Evolutionary conservation across 2,797 vertebrate species (phyloP).

Genomic region (Smutsia temminckii): DNA sequence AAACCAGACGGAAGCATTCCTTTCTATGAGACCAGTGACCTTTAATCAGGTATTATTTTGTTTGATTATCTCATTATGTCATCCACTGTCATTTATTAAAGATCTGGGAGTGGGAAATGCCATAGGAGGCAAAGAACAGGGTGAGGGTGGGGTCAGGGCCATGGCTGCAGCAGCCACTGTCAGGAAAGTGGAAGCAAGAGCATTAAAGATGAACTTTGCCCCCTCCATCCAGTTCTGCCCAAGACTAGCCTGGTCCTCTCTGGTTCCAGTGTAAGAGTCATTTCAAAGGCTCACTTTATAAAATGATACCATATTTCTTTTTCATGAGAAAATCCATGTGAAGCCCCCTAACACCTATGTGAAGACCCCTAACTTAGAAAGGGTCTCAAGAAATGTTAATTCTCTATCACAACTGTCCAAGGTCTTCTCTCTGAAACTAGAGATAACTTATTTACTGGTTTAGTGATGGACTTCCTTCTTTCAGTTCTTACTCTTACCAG

Average conservation of each 20-base stretch:
- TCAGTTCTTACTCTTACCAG: background rate
- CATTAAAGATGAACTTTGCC: background rate
- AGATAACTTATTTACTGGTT: background rate
- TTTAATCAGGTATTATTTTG: background rate
- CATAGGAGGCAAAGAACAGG: background rate
- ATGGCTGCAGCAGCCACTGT: rapidly evolving
- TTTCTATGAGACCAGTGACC: background rate
- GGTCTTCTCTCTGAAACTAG: background rate
- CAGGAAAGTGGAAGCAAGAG: too few relatives aligned
- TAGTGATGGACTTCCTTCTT: background rate
- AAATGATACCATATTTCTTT: background rate
- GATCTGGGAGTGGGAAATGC: background rate
- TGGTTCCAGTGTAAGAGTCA: background rate
- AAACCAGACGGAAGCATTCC: background rate
- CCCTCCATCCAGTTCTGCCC: background rate
- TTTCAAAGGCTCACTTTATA: background rate
- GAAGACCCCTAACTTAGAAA: background rate
- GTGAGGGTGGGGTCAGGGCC: too few relatives aligned
- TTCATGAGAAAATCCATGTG: background rate
- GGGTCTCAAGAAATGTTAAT: background rate
- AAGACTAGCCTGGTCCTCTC: background rate
- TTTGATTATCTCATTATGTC: background rate
- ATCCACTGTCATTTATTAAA: background rate
- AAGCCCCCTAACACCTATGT: background rate
- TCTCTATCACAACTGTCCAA: background rate